phyloP scores from a whole-genome alignment of 1,140 invertebrate species.

The Drosophila seguyi region DNA sequence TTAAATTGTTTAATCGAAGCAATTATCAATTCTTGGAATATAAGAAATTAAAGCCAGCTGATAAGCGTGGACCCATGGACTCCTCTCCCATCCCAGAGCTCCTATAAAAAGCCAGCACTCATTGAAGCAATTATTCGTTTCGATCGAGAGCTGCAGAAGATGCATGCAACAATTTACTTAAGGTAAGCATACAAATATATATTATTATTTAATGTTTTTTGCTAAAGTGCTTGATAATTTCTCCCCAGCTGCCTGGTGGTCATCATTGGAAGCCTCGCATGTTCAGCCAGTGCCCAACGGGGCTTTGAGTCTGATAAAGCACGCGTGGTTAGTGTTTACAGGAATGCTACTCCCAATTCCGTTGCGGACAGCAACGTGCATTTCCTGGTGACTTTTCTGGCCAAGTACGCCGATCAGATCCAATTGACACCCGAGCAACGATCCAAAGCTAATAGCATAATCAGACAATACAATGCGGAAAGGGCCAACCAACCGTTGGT shows the following conservation, averaged over 20 bases:
- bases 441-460: neutral
- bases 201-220: neutral
- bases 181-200: neutral
- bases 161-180: neutral
- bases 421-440: neutral
- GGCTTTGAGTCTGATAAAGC: neutral
- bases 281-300: neutral
- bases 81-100: neutral
- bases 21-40: conserved; percentile 3
- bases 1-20: neutral
- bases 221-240: neutral
- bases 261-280: conserved; percentile 1
- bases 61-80: neutral
- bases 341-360: neutral
- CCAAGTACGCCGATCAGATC: neutral
- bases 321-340: neutral
- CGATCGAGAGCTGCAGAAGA: neutral
- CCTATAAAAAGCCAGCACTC: neutral
- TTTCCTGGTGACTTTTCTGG: neutral
- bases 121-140: neutral
- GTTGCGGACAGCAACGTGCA: neutral
- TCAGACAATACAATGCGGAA: neutral
- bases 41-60: neutral
- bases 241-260: neutral
- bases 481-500: neutral